Base-by-base conservation (phyloP, 2,888 invertebrate species). In the Caradrina kadenii region DNA sequence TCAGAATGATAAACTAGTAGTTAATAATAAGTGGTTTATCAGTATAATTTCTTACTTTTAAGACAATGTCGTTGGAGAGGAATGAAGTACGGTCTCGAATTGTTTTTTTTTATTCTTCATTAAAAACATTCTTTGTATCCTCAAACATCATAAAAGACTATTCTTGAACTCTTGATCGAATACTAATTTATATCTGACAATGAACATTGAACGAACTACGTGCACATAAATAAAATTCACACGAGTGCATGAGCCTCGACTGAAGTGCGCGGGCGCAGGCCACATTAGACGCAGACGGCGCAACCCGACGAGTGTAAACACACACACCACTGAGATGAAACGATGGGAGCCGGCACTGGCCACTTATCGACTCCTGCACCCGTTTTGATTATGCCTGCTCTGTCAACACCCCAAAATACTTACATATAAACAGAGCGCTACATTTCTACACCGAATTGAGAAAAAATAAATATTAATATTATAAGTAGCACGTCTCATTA, bases 391-490 rank as follows among this genome's bases (percentile, higher is more conserved):
- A 93, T 91, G 89, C 88, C 89, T 87, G 87, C 87, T 91, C 91
- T 93, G 94, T 95, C 94, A 94, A 88, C 93, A 92, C 89, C 92
- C 92, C 86, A 87, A 94, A 95, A 96, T 95, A n/a, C n/a, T n/a
- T n/a, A 95, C 93, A 93, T 86, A 84, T 87, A 88, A 86, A 91
- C 87, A 86, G 78, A 83, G 84, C 80, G 85, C 88, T 81, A 76
- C 77, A 83, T 84, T 76, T 81, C 79, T 81, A 82, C 52, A 79
- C 48, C 53, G 65, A 72, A 72, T 69, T 42, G 54, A 63, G 50
- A 73, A 65, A 54, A 69, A 49, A 48, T 17, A 11, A 31, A 8
- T 73, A 42, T n/a, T 13, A 19, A 42, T 49, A 55, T 13, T 35
- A 13, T 75, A 55, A 60, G 26, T 26, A 22, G 5, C 35, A 17